Conservation (phyloP, 2,113 vertebrate genomes). For the Pelobates fuscus region DNA sequence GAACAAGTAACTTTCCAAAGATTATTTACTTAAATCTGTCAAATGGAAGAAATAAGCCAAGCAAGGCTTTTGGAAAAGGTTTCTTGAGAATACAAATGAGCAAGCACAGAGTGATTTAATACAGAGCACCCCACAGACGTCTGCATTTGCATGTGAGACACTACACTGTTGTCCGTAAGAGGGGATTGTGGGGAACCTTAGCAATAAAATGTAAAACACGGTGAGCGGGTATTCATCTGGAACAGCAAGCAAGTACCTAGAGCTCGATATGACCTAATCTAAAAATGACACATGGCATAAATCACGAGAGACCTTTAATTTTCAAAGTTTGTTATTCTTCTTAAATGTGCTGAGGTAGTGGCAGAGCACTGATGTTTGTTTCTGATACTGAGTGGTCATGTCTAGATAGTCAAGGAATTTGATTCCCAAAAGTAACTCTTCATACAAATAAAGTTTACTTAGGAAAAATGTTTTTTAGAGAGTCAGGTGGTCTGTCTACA, state of each 20-base stretch:
- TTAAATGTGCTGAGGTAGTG: neutral
- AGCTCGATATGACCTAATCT: conserved; percentile 27
- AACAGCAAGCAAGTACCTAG: conserved; percentile 41
- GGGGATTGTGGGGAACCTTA: conserved; percentile 38
- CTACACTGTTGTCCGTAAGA: conserved; percentile 52
- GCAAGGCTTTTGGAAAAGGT: conserved; percentile 51
- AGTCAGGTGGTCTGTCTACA: no score
- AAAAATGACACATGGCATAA: conserved; percentile 51
- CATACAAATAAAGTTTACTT: no score
- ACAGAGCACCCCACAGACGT: conserved; percentile 53
- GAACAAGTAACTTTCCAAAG: conserved; percentile 50
- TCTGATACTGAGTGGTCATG: neutral
- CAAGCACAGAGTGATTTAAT: conserved; percentile 55
- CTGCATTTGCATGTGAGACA: conserved; percentile 57
- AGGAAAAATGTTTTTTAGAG: no score
- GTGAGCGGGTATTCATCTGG: conserved; percentile 52
- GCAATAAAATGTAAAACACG: conserved; percentile 24
- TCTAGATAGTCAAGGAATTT: neutral
- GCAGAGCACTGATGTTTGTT: neutral
- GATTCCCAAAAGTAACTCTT: conserved; percentile 4
- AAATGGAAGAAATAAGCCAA: conserved; percentile 54
- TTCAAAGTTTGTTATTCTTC: conserved; percentile 49
- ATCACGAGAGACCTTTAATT: conserved; percentile 56
- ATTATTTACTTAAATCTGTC: conserved; percentile 59
- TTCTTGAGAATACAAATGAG: conserved; percentile 52